phyloP scores from a whole-genome alignment of 30 jellyfish, hydroid and myxozoan genomes.

The Sanderia malayensis region DNA sequence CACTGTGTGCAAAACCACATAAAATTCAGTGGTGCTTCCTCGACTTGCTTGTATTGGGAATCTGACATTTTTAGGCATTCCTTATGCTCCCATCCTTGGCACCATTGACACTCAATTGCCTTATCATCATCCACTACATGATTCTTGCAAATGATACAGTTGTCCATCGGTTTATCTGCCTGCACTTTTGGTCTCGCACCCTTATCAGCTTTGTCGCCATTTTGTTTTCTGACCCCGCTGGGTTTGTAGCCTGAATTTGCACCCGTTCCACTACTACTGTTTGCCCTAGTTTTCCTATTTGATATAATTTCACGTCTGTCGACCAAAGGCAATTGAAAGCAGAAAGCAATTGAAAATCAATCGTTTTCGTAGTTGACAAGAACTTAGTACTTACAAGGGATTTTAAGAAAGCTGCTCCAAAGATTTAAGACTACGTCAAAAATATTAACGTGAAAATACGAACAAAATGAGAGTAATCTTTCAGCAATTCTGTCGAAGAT shows the following conservation, averaged over 20 bases:
- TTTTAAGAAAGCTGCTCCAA: no score
- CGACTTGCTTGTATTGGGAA: constrained; percentile 4
- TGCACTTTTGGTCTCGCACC: neutral
- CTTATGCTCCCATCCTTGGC: constrained; percentile 5
- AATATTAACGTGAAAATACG: no score
- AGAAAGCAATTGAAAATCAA: no score
- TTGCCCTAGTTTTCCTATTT: constrained; percentile 1
- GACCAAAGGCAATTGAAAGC: neutral
- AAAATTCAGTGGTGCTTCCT: constrained; percentile 2
- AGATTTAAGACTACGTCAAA: no score
- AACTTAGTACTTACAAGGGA: no score
- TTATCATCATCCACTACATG: constrained; percentile 1
- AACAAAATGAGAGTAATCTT: no score
- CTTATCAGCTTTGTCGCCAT: constrained; percentile 2
- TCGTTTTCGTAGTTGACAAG: no score
- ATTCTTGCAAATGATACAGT: neutral
- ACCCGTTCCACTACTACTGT: neutral
- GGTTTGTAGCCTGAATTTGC: neutral
- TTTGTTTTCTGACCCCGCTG: neutral
- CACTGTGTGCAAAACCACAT: constrained; percentile 2
- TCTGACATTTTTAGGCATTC: neutral
- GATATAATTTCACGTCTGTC: neutral
- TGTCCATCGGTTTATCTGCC: neutral
- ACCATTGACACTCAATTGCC: constrained; percentile 1
- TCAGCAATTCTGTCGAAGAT: no score